Percentiles rank a stretch among this genome's conserved stretches.
Conservation (phyloP, 2,113 vertebrate genomes). For the Sceloporus undulatus region DNA sequence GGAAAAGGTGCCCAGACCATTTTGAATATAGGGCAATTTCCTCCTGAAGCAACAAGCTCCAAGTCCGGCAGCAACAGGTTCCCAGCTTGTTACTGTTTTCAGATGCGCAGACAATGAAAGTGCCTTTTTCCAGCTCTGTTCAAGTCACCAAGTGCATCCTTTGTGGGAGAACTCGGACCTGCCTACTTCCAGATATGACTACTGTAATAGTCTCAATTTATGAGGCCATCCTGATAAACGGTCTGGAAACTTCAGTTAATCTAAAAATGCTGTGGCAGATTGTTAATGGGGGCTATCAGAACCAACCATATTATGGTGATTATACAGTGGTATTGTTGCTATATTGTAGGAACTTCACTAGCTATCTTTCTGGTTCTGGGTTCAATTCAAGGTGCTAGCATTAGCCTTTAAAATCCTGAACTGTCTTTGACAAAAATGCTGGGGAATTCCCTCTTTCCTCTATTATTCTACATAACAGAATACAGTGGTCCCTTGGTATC, state of each 20-base stretch:
- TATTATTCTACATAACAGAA: background rate
- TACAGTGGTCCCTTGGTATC: too few relatives aligned
- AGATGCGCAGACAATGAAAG: background rate
- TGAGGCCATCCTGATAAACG: too few relatives aligned
- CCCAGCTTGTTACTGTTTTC: background rate
- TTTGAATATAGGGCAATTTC: background rate
- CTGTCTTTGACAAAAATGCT: background rate
- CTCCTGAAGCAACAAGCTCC: background rate
- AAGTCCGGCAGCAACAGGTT: background rate
- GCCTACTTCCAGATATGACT: background rate
- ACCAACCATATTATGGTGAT: background rate
- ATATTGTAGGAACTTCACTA: too few relatives aligned
- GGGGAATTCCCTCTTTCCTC: background rate
- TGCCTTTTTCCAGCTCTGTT: background rate
- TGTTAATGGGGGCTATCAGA: background rate
- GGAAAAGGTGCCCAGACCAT: background rate
- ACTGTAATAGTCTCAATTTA: background rate
- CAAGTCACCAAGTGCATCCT: background rate
- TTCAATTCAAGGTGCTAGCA: too few relatives aligned
- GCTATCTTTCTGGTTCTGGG: background rate
- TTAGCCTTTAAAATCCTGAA: background rate
- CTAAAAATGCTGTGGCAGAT: background rate
- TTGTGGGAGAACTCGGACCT: background rate
- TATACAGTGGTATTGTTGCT: background rate
- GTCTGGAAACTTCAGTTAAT: background rate